Conservation (phyloP, 2,888 invertebrate genomes). For the Habrosyne pyritoides region DNA sequence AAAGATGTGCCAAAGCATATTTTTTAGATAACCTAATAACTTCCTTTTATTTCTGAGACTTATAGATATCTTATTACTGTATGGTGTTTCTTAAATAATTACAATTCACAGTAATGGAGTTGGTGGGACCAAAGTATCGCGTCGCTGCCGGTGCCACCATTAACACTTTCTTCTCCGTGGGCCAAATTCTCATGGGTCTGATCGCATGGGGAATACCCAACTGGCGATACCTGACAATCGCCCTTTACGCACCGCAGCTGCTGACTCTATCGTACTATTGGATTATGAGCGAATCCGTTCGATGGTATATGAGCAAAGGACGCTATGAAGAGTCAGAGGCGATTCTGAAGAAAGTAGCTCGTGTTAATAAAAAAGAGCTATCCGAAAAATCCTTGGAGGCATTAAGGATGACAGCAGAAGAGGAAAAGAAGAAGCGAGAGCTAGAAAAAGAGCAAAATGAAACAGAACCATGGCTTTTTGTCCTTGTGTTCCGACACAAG, state of each 20-base stretch:
- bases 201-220: conserved; percentile 86
- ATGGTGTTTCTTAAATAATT: too few species aligned
- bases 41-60: too few species aligned
- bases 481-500: conserved; percentile 51
- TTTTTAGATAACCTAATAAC: too few species aligned
- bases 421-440: conserved; percentile 37
- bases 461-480: conserved; percentile 53
- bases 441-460: conserved; percentile 22
- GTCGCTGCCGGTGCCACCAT: conserved; percentile 87
- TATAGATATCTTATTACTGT: too few species aligned
- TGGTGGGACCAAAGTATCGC: conserved; percentile 88
- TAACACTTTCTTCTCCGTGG: conserved; percentile 87
- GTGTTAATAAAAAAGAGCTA: conserved; percentile 75
- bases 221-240: conserved; percentile 87
- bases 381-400: conserved; percentile 53
- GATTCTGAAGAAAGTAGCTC: conserved; percentile 84
- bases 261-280: conserved; percentile 86
- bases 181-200: conserved; percentile 86
- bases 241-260: conserved; percentile 87
- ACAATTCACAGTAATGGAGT: conserved; percentile 84
- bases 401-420: conserved; percentile 45
- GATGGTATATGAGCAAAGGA: conserved; percentile 90
- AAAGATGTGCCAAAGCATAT: too few species aligned
- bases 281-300: conserved; percentile 87
- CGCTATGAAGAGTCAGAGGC: conserved; percentile 85